These are phyloP conservation scores for Nemotelus pantherinus DNA, from an alignment of 2,888 invertebrate genomes.

Conservation along the genomic window DNA sequence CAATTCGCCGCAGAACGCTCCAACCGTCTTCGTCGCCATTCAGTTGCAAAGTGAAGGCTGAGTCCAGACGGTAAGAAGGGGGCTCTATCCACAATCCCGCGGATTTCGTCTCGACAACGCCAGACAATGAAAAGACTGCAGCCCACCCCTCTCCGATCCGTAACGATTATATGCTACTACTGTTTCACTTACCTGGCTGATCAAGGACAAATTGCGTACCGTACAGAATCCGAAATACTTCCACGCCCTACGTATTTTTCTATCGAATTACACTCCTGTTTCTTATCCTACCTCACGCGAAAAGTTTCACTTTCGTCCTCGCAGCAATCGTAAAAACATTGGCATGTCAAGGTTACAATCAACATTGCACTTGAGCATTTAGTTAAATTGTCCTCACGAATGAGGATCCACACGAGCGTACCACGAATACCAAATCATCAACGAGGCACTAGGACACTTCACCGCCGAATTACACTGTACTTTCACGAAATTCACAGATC, in stretches of 20 bases:
- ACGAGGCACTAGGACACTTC: conserved; percentile 10
- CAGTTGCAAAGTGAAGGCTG: neutral
- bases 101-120: neutral
- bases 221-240: neutral
- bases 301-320: conserved; percentile 39
- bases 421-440: neutral
- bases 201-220: conserved; percentile 16
- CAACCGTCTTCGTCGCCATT: neutral
- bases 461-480: conserved; percentile 27
- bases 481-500: conserved; percentile 20
- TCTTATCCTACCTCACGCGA: neutral
- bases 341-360: conserved; percentile 46
- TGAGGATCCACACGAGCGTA: neutral
- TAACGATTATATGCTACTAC: neutral
- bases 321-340: conserved; percentile 39
- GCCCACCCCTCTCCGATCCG: conserved; percentile 3
- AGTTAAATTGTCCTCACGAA: neutral
- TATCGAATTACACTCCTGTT: neutral
- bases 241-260: neutral
- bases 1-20: conserved; percentile 28
- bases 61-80: conserved; percentile 27
- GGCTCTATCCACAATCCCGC: conserved; percentile 10
- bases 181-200: conserved; percentile 6
- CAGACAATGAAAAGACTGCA: conserved; percentile 32
- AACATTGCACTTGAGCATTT: conserved; percentile 46